Evolutionary conservation across 1,140 invertebrate genomes (phyloP), one percentile per base, ranked within the genome.

Genomic region (Triops cancriformis): DNA sequence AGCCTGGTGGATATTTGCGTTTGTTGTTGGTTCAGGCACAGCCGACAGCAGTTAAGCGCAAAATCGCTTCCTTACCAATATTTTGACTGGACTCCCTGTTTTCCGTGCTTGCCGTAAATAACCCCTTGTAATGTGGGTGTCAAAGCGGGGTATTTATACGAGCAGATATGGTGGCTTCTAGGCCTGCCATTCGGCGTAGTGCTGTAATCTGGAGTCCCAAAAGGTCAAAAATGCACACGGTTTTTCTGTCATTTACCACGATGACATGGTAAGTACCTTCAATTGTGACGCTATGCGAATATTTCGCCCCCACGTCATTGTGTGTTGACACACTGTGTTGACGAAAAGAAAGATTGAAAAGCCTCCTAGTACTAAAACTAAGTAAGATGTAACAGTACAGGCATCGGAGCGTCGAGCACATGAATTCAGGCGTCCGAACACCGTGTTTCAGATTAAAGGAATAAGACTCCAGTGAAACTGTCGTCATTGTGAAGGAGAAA

Each of bases 61-160:
- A 64, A 64, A 64, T 64, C 51, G 51, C 51, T 64, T 64, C 51
- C 51, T 64, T 23, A 64, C 51, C 14, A 64, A 64, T 23, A 64
- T 64, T 64, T 64, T 64, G 51, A 64, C 51, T 64, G 51, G 51
- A 64, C 51, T 23, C 51, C 51, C 51, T 23, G 51, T 64, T 14
- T 64, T 64, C 23, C 51, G 9, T 5, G 14, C 51, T 64, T 18
- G 51, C 51, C 51, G 51, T 64, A 64, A 64, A 64, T 64, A 64
- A 64, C 51, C 31, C 7, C 51, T 23, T 64, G 51, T 64, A 23
- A 64, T 64, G 51, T 64, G 51, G 51, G 51, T 64, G 51, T 64
- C 10, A 64, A 64, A 10, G 51, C 51, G 51, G 14, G 51, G 18
- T 64, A 64, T 64, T 64, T 64, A 23, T 14, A 23, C 51, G 51